These are phyloP conservation scores for Lagenorhynchus albirostris DNA, from an alignment of 2,113 vertebrate genomes.

Conservation along the genomic window DNA sequence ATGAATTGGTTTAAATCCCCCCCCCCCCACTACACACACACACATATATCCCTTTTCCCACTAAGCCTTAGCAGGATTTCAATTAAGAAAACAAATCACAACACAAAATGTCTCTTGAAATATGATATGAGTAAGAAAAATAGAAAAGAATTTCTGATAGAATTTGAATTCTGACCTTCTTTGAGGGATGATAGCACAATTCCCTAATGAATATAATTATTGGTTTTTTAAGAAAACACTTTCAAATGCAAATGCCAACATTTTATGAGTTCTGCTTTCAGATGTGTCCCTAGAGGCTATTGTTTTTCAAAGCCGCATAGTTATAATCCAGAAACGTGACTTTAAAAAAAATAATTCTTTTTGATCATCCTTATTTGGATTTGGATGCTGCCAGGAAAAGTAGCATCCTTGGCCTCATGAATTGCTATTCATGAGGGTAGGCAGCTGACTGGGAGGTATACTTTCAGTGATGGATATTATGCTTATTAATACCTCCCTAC, in stretches of 20 bases:
- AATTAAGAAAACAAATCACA: constrained; percentile 30
- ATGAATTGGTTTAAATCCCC: neutral
- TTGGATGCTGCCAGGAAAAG: neutral
- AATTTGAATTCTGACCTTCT: constrained; percentile 32
- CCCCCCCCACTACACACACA: neutral
- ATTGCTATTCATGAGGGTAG: neutral
- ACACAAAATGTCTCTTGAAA: neutral
- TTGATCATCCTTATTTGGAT: constrained; percentile 33
- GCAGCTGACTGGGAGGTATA: neutral
- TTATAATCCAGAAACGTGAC: constrained; percentile 42
- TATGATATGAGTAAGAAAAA: constrained; percentile 36
- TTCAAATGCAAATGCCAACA: constrained; percentile 56
- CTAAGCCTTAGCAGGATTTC: neutral
- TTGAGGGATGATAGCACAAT: constrained; percentile 16
- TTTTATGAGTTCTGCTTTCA: constrained; percentile 30
- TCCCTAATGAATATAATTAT: neutral
- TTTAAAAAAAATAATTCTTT: neutral
- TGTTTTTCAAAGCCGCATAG: constrained; percentile 47
- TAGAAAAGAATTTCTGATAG: neutral
- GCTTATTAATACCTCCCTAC: neutral
- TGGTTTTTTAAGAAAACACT: constrained; percentile 29
- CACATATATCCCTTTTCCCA: neutral
- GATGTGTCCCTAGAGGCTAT: constrained; percentile 30
- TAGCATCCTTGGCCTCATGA: neutral
- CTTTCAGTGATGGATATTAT: neutral